Base-by-base conservation (phyloP, 2,888 invertebrate genomes). In the Habroteleia sp. region DNA sequence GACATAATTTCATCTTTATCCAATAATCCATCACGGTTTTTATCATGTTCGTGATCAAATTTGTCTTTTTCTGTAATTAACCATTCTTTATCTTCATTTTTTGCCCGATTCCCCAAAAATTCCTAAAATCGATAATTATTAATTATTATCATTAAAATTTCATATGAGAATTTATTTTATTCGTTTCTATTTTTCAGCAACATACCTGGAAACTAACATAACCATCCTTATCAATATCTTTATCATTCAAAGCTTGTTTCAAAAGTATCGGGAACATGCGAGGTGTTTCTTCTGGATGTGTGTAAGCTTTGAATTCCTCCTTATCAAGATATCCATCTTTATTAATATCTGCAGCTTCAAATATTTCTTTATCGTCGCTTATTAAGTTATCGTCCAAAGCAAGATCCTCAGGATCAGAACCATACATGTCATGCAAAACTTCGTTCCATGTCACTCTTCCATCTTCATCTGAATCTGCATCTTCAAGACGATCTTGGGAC, bases 251-350 rank as follows among this genome's bases (percentile, higher is more conserved):
- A 0, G 96, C 95, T 89, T 97, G 96, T 81, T 94, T 91, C 76
- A 96, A 87, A 37, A 97, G 92, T 78, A 93, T 89, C 8, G 93
- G 92, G 77, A 95, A 90, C 98, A 99, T 98, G 83, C 92, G 91
- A 20, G 93, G 93, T 88, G 96, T 94, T 87, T 98, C 97, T 89
- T 98, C 97, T 0, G 99, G 99, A 88, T 96, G 97, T 39, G 95
- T 93, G 89, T 98, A 99, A 13, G 94, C 92, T 77, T 94, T 90
- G 89, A 96, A 98, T 89, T 99, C 99, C 0, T 92, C 90, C 1
- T 91, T 83, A 81, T 93, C 92, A 48, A 99, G 90, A 23, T 90
- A 88, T 0, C 94, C 95, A 89, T 99, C 97, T 10, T 92, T 91
- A 87, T 98, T 92, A 7, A 89, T 83, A 90, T 99, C 99, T 0